Base-by-base conservation (phyloP, 2,888 invertebrate genomes). In the Lasioglossum villosulum region DNA sequence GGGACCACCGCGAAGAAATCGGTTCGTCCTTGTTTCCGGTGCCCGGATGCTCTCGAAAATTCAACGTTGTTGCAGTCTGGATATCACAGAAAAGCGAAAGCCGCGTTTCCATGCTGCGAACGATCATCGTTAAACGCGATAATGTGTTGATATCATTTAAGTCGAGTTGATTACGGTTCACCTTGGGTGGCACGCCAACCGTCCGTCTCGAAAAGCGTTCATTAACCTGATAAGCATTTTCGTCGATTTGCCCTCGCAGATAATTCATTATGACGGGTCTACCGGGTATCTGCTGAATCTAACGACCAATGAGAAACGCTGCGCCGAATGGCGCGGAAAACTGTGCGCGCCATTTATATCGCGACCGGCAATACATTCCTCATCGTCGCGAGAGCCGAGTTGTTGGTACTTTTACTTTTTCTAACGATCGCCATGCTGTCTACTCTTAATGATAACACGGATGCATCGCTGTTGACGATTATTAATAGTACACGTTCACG, bases 321-420 rank as follows among this genome's bases (percentile, higher is more conserved):
- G 79, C 4, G 56, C 30, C 3, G 68, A 27, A 59, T 27, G 52
- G 42, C 71, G 19, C 19, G 45, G 63, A 56, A 66, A 59, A 77
- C 73, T 37, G 68, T 45, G 75, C 76, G 4, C 52, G 52, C 70
- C 70, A 76, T 86, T 75, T 81, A 63, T 37, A 27, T 12, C 45
- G 30, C 71, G 71, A 72, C 73, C n/a, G 48, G 73, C 75, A 56
- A 85, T 85, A 63, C 52, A 52, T 80, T 85, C 48, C 14, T 37
- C 68, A 56, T 66, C 14, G 27, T 27, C 34, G 16, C 30, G 42
- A 75, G 75, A 45, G 5, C 42, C 48, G 63, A 19, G 75, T 27
- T 59, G 48, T 42, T 71, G 16, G 14, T 74, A 63, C 63, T 74
- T 75, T 70, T 77, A 68, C 71, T 37, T 79, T 52, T 66, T 34